Base-by-base conservation (phyloP, 2,113 vertebrate genomes). In the Lepidothrix coronata region DNA sequence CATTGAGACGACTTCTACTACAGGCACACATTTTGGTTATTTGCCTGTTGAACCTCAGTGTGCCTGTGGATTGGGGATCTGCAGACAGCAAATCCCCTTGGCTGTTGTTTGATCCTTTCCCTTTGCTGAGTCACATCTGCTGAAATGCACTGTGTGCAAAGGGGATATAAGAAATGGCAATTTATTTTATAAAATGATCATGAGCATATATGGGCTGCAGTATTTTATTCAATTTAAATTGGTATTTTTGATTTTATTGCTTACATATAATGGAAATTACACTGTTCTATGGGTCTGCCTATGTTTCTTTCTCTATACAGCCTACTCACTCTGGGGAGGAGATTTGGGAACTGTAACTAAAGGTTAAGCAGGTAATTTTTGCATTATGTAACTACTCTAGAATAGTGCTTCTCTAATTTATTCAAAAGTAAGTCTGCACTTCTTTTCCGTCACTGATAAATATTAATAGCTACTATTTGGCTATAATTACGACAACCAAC, bases 391-490 rank as follows among this genome's bases (percentile, higher is more conserved):
- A 44, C 58, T 66, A 21, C 59, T 41, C 22, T 20, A 84, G 48
- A 66, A 81, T 75, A 88, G 21, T 79, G 63, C 14, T 78, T 65
- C 74, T 89, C 22, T 85, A 51, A 85, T 77, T 73, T 80, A 67
- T 93, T 95, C 74, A 33, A 58, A 85, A 90, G 51, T 51, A 71
- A 80, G 43, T 48, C 43, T 83, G 8, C 27, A 28, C 79, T 94
- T n/a, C 59, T 67, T 95, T 85, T 55, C 74, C 86, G 78, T 73
- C 71, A 80, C 58, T 90, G 55, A 70, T 91, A 83, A 94, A 93
- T 85, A 94, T 82, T 89, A 63, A 85, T 95, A 39, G 51, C 1
- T 77, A 39, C 30, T 79, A 46, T 94, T 73, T 85, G 35, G 39
- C 27, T 91, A 91, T 93, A 76, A 95, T 85, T 66, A 58, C 24